Evolutionary conservation across 92 coral and sea anemone genomes (phyloP), one percentile per base, ranked within the genome.

Genomic region (Chrysogorgia sp.): DNA sequence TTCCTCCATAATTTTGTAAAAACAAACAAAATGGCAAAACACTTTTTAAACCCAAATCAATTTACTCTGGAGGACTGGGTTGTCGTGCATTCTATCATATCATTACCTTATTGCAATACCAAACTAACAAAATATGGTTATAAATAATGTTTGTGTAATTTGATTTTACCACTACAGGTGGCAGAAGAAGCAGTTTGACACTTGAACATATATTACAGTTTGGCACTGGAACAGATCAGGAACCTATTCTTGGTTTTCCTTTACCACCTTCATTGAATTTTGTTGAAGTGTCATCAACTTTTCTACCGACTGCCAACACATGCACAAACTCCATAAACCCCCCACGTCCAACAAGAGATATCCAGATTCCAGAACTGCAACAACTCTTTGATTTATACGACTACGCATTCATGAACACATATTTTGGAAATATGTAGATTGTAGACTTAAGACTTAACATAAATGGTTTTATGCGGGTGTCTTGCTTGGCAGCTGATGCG

Each of bases 291-390:
- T 58, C 48, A 40, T 40, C 48, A 40, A 41, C 77, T 19, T 49
- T 70, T 70, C 48, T 70, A 58, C 77, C 77, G 32, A 70, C 77
- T 41, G 77, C 77, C 40, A 70, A 70, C 76, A 70, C 76, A 30
- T 70, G 76, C 76, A 70, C 40, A 30, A 70, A 70, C 76, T 40
- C 58, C 48, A 17, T 70, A 58, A 50, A 41, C 48, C 53, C 48
- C 32, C 77, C 77, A 41, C 77, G 21, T 70, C 58, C 77, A 70
- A 47, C 48, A 31, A 70, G 58, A 41, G 59, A 41, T 37, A 19
- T 53, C 48, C 53, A 53, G 48, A 32, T 70, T 41, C 77, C 77
- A 34, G 77, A 70, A 40, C 59, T 53, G 48, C 7, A 41, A 25
- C 48, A 32, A 37, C 53, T 70, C 41, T 70, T 70, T 49, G 59